Evolutionary conservation across 2,797 vertebrate species (phyloP), one percentile per base, ranked within the genome.

Genomic region (Molossus molossus): DNA sequence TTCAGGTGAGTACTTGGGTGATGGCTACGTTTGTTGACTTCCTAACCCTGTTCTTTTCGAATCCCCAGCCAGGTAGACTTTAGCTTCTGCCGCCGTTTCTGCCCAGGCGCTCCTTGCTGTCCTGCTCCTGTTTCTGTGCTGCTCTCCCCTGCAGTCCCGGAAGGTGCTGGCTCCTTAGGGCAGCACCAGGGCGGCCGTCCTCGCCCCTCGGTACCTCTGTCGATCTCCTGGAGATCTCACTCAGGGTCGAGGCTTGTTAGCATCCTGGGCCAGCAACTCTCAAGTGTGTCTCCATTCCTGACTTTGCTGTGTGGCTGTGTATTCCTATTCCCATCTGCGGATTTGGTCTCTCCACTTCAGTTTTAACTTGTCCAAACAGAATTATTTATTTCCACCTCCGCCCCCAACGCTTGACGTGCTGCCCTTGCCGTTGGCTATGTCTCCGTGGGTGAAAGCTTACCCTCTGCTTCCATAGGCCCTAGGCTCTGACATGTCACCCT

Each of bases 271-370:
- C 4, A 50, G 6, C 37, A 55, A 8, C 40, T 55, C 57, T 58
- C 29, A 25, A 7, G n/a, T 25, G 33, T 81, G 8, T 86, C 29
- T 62, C 9, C 3, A 10, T n/a, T 33, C 15, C 27, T 29, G 4
- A 40, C 48, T 45, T 18, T 25, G 5, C 33, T 82, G 53, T 27
- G 6, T 3, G 21, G 11, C 23, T 9, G 10, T 11, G 17, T 11
- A 3, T 21, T 17, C 5, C 2, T 10, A 0, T 6, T 20, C 75
- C 15, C 23, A 14, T 60, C 37, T 69, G 0, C 4, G 53, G 29
- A 25, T 13, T 21, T 65, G 53, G 37, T 53, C 25, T 76, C 25
- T 83, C 27, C 29, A 20, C 23, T 14, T 72, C 55, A 65, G 2
- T 14, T 73, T n/a, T 53, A 33, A 15, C 12, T 69, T 37, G 2